Percentiles rank a stretch among this genome's conserved stretches.
These are phyloP conservation scores for Acrobasis repandana DNA, from an alignment of 2,888 invertebrate genomes.

Conservation along the genomic window DNA sequence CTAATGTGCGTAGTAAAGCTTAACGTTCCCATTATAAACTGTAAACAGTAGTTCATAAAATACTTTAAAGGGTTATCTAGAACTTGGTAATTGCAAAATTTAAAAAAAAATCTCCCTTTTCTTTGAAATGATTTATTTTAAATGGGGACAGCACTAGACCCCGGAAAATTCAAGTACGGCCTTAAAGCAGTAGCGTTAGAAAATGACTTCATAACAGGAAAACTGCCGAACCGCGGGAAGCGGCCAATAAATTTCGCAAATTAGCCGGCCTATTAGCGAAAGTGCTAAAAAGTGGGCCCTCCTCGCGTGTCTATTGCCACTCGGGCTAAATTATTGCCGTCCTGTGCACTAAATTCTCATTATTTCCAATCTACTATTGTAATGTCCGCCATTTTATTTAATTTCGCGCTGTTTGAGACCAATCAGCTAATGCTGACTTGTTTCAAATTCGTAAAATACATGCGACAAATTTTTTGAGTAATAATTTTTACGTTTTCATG, in stretches of 20 bases:
- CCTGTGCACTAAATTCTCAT: constrained; percentile 43
- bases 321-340: constrained; percentile 43
- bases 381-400: constrained; percentile 24
- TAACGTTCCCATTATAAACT: too few species aligned
- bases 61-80: too few species aligned
- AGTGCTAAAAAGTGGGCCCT: constrained; percentile 38
- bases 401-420: constrained; percentile 44
- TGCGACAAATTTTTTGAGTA: neutral
- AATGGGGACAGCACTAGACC: too few species aligned
- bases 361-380: constrained; percentile 34
- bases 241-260: constrained; percentile 15
- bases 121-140: too few species aligned
- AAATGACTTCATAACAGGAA: neutral
- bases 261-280: constrained; percentile 20
- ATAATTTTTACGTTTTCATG: neutral
- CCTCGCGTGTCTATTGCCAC: constrained; percentile 48
- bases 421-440: constrained; percentile 47
- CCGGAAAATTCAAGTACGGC: too few species aligned
- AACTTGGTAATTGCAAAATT: too few species aligned
- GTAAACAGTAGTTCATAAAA: too few species aligned
- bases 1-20: too few species aligned
- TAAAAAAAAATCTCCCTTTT: too few species aligned
- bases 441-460: neutral
- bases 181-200: too few species aligned
- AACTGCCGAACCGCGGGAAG: neutral